A percentile compares a stretch with the other conserved stretches of the same genome.
Conservation (phyloP, 2,888 invertebrate species). For the Tanypteryx hageni region DNA sequence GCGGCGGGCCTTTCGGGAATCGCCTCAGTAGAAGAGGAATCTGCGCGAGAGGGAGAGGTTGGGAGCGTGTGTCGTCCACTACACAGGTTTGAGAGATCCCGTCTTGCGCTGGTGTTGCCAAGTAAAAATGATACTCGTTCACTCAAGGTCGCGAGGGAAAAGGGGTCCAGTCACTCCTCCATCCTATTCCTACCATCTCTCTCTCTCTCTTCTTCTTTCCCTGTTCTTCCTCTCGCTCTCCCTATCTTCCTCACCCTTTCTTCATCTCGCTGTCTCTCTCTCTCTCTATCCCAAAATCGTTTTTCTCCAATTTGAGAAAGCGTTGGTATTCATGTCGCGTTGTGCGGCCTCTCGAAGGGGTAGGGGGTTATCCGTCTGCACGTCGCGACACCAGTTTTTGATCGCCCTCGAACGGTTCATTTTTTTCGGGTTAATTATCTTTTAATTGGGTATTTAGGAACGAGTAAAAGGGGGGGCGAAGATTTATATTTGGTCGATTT, state of each 20-base stretch:
- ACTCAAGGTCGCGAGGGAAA: not conserved
- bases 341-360: not conserved
- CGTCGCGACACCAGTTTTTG: not conserved
- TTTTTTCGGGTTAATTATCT: slow-evolving; percentile 3
- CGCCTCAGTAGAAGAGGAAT: no score
- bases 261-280: no score
- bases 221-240: no score
- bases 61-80: not conserved
- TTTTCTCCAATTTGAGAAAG: no score
- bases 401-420: not conserved
- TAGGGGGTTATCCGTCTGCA: not conserved
- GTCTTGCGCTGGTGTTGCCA: not conserved
- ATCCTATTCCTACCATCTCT: not conserved
- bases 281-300: no score
- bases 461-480: not conserved
- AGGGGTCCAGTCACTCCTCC: not conserved
- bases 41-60: not conserved
- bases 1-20: no score
- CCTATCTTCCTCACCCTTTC: no score
- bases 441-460: slow-evolving; percentile 1
- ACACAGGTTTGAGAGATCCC: not conserved
- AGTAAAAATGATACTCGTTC: slow-evolving; percentile 7
- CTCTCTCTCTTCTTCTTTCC: not conserved
- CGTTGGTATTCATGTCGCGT: slow-evolving; percentile 2
- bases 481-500: not conserved